Percentiles rank a stretch among this genome's conserved stretches.
Evolutionary conservation across 92 coral and sea anemone genomes (phyloP).

Genomic region (Phenganax marumi): DNA sequence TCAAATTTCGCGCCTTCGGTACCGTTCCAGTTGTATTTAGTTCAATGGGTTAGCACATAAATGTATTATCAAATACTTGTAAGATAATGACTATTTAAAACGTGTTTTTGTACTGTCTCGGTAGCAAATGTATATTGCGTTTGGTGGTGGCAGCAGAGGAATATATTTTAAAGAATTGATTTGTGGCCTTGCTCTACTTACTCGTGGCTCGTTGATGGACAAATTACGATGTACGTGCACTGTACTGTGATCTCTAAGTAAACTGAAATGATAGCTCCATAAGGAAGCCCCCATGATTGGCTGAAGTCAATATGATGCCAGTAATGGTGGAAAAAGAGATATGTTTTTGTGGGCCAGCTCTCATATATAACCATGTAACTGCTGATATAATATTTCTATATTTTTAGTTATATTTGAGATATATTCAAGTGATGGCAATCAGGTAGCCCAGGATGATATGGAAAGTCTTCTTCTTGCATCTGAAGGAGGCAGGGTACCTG

Average conservation of each 20-base stretch:
- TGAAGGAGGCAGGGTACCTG: slow-evolving; percentile 88
- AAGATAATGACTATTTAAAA: background rate
- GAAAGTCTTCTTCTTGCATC: slow-evolving; percentile 81
- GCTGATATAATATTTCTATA: background rate
- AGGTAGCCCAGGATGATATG: slow-evolving; percentile 76
- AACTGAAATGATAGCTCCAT: no score
- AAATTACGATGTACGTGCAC: slow-evolving; percentile 79
- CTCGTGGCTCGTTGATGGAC: slow-evolving; percentile 94
- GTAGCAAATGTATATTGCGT: slow-evolving; percentile 85
- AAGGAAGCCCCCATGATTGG: no score
- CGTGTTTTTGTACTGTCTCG: slow-evolving; percentile 11
- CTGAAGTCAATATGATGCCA: background rate
- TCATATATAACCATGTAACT: background rate
- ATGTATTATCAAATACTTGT: background rate
- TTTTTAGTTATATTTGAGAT: slow-evolving; percentile 74
- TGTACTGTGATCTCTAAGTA: no score
- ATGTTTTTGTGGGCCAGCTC: background rate
- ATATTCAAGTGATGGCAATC: slow-evolving; percentile 74
- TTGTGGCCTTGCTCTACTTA: slow-evolving; percentile 82
- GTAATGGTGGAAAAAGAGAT: background rate
- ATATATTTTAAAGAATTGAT: slow-evolving; percentile 78
- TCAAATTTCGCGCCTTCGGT: no score
- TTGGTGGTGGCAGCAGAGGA: slow-evolving; percentile 92
- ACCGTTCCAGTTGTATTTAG: no score
- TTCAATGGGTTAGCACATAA: no score